A percentile compares a stretch with the other conserved stretches of the same genome.
Evolutionary conservation across 2,113 vertebrate genomes (phyloP).

Genomic region (Poicephalus gulielmi): DNA sequence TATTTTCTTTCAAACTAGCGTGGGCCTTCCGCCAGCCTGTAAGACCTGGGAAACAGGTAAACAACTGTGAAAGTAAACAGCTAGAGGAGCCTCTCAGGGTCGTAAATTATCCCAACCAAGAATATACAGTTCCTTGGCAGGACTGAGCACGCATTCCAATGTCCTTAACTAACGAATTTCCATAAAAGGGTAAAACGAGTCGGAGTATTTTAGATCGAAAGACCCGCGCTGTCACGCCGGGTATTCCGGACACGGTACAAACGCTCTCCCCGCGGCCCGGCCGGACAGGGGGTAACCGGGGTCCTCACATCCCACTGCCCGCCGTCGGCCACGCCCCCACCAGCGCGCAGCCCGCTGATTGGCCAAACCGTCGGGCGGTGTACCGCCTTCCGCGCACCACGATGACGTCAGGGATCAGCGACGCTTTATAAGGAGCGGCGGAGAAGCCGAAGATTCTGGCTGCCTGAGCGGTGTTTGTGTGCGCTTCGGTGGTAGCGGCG

Average conservation of each 20-base stretch:
- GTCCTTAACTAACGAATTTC: not conserved
- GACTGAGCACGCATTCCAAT: not conserved
- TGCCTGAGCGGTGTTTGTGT: rapidly evolving
- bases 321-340: rapidly evolving
- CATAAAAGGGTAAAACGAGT: not conserved
- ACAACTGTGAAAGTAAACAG: not conserved
- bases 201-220: not conserved
- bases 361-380: not conserved
- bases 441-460: rapidly evolving
- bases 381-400: not conserved
- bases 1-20: not conserved
- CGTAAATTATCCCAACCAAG: not conserved
- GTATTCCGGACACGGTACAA: no score
- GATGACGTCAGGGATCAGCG: not conserved
- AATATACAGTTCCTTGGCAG: not conserved
- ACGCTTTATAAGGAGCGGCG: rapidly evolving
- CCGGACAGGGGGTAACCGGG: no score
- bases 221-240: not conserved
- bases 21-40: not conserved
- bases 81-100: not conserved
- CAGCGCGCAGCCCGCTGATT: not conserved
- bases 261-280: no score
- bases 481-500: rapidly evolving
- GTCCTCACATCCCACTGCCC: rapidly evolving
- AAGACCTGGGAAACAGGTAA: not conserved